Evolutionary conservation across 2,888 invertebrate genomes (phyloP).

Genomic region (Macropis europaea): DNA sequence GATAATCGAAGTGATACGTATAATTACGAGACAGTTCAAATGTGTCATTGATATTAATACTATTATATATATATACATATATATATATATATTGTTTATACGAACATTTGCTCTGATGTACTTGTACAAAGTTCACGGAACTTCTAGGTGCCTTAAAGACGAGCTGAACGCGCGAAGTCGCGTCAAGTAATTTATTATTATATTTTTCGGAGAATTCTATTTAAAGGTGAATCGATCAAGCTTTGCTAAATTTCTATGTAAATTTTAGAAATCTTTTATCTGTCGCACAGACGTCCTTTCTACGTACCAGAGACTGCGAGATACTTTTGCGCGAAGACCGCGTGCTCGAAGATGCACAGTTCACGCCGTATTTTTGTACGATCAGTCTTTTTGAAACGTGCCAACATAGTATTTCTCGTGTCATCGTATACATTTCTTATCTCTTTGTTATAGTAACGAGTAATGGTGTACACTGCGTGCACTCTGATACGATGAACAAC

Average conservation of each 20-base stretch:
- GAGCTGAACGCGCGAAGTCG: conserved; percentile 38
- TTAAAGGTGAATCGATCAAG: neutral
- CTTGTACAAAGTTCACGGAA: conserved; percentile 35
- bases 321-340: conserved; percentile 31
- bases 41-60: conserved; percentile 18
- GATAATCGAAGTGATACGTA: conserved; percentile 35
- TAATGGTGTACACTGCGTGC: conserved; percentile 42
- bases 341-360: conserved; percentile 39
- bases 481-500: conserved; percentile 50
- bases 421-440: conserved; percentile 18
- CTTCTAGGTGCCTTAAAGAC: conserved; percentile 47
- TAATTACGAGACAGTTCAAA: conserved; percentile 37
- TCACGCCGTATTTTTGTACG: conserved; percentile 51
- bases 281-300: neutral
- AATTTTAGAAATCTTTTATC: neutral
- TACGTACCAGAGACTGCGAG: neutral
- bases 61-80: conserved; percentile 21
- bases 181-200: conserved; percentile 66
- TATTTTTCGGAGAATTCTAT: conserved; percentile 25
- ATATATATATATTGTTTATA: no score
- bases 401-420: conserved; percentile 46
- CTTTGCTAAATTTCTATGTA: conserved; percentile 9
- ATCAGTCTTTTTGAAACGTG: conserved; percentile 49
- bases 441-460: conserved; percentile 33
- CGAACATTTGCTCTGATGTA: conserved; percentile 8